These are phyloP conservation scores for Delichon dasypus DNA, from an alignment of 2,797 vertebrate genomes.

Conservation along the genomic window DNA sequence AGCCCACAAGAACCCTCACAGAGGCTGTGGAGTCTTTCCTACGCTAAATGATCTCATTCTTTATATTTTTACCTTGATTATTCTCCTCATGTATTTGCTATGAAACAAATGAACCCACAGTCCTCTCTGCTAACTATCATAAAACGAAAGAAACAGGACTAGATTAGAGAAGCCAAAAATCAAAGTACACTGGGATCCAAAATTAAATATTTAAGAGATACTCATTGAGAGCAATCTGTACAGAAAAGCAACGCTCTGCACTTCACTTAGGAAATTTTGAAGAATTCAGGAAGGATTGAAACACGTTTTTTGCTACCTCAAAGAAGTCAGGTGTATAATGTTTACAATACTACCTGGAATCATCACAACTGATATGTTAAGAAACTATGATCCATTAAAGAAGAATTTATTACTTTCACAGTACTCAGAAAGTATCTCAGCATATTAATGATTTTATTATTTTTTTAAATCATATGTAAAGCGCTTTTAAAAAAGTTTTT, in stretches of 20 bases:
- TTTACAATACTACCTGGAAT: not conserved
- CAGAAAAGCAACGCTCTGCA: not conserved
- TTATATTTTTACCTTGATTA: not conserved
- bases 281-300: not conserved
- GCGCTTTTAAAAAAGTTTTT: not conserved
- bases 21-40: not conserved
- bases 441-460: not conserved
- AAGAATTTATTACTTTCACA: not conserved
- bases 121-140: not conserved
- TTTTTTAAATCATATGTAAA: not conserved
- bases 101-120: not conserved
- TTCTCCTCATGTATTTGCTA: not conserved
- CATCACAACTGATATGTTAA: not conserved
- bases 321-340: not conserved
- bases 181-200: not conserved
- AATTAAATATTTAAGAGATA: not conserved
- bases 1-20: not conserved
- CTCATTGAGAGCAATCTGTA: not conserved
- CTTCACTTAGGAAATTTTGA: not conserved
- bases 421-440: not conserved
- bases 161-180: not conserved
- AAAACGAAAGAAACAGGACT: not conserved
- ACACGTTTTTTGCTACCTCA: not conserved
- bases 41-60: not conserved
- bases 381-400: not conserved